Evolutionary conservation across 2,797 vertebrate species (phyloP), one percentile per base, ranked within the genome.

Genomic region (Cryptoblepharus egeriae): DNA sequence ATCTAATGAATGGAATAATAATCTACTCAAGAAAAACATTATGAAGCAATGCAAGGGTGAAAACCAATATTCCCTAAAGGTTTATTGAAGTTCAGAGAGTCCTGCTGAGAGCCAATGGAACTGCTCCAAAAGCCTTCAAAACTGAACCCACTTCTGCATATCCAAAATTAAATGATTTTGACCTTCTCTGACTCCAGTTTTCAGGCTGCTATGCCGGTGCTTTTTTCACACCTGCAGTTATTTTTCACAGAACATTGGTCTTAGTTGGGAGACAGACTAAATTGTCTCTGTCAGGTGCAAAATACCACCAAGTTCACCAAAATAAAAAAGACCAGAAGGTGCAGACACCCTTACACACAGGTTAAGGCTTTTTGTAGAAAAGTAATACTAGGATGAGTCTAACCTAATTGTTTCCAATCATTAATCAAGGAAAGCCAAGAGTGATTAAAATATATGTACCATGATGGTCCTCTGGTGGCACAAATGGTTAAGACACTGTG

Each of bases 321-420:
- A 86, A 88, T 39, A 60, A 87, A 88, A 88, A 81, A 39, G 20
- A 79, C 78, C n/a, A n/a, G n/a, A n/a, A n/a, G n/a, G n/a, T n/a
- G n/a, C n/a, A n/a, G n/a, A n/a, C n/a, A n/a, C n/a, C n/a, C n/a
- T n/a, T n/a, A n/a, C n/a, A n/a, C n/a, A n/a, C n/a, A n/a, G n/a
- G n/a, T n/a, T n/a, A n/a, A n/a, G n/a, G n/a, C n/a, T n/a, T n/a
- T n/a, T n/a, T n/a, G n/a, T n/a, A n/a, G n/a, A n/a, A 77, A 74
- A 11, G 0, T 85, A 49, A 5, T 1, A 58, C 10, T 1, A 32
- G 79, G 52, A 71, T 15, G 15, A 77, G 80, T 35, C 63, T 80
- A 81, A 57, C 75, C 49, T 45, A 68, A 79, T 18, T 79, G 1
- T 20, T 20, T 88, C 37, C 6, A 11, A 52, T n/a, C 72, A 88